Evolutionary conservation across 2,797 vertebrate species (phyloP).

Genomic region (Peromyscus attwateri): DNA sequence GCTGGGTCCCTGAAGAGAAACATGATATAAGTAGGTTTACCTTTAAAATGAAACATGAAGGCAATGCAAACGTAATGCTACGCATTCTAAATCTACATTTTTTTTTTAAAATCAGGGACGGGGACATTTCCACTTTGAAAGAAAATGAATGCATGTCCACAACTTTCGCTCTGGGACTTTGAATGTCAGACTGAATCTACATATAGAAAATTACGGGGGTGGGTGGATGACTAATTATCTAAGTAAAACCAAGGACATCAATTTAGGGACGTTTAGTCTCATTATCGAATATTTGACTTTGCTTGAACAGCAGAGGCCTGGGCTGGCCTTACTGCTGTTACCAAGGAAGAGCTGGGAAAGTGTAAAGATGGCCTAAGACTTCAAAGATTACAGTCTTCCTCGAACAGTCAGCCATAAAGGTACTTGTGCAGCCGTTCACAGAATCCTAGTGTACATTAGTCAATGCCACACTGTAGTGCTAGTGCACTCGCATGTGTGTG

Average conservation of each 20-base stretch:
- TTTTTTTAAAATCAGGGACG: neutral
- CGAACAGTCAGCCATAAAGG: neutral
- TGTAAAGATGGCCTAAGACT: neutral
- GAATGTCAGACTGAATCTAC: neutral
- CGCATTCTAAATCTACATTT: neutral
- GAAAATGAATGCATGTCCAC: neutral
- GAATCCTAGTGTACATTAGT: neutral
- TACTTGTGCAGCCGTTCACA: neutral
- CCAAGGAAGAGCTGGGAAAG: neutral
- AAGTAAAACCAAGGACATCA: neutral
- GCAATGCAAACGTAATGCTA: conserved; percentile 19
- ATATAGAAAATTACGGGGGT: neutral
- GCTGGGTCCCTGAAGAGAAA: neutral
- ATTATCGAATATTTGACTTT: neutral
- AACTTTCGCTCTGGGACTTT: conserved; percentile 1
- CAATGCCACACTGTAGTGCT: fast-evolving
- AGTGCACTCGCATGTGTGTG: neutral
- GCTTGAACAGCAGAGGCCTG: neutral
- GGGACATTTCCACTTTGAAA: neutral
- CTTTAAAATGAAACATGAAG: neutral
- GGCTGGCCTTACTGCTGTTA: neutral
- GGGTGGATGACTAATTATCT: neutral
- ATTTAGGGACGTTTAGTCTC: neutral
- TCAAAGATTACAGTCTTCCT: neutral
- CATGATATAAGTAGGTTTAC: neutral